Evolutionary conservation across 2,888 invertebrate genomes (phyloP).

Genomic region (Catotricha subobsoleta): DNA sequence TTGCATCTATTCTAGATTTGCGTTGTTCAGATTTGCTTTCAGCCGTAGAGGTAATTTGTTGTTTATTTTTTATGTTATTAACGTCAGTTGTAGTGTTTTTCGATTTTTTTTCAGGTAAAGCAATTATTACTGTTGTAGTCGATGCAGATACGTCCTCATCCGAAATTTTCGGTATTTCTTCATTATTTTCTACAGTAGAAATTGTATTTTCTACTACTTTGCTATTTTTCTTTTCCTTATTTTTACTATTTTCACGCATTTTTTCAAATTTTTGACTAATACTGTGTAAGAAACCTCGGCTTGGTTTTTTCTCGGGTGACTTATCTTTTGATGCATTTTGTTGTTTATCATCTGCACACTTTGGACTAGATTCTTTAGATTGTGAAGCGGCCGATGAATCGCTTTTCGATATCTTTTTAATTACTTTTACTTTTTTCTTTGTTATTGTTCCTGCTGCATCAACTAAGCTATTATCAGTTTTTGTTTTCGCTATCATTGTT

Average conservation of each 20-base stretch:
- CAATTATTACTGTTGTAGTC: no score
- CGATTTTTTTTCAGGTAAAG: no score
- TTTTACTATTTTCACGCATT: constrained; percentile 36
- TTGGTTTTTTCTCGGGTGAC: constrained; percentile 17
- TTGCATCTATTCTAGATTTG: constrained; percentile 33
- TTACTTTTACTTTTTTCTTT: constrained; percentile 16
- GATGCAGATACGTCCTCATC: background rate
- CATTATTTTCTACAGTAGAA: constrained; percentile 12
- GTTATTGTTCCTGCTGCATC: constrained; percentile 11
- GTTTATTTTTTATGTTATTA: no score
- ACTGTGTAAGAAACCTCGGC: constrained; percentile 51
- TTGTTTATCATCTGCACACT: constrained; percentile 16
- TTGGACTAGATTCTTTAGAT: constrained; percentile 1
- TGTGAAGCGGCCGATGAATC: constrained; percentile 13
- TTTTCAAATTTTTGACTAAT: constrained; percentile 63
- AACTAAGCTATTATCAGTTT: background rate
- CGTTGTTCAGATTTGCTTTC: constrained; percentile 17
- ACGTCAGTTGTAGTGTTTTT: no score
- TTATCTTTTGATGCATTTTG: constrained; percentile 17
- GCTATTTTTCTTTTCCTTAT: no score
- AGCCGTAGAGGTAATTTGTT: no score
- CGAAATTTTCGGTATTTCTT: constrained; percentile 15
- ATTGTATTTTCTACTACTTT: background rate
- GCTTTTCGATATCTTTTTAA: constrained; percentile 30
- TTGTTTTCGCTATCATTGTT: background rate